Evolutionary conservation across 92 coral and sea anemone species (phyloP), one percentile per base, ranked within the genome.

Genomic region (Heliopora coerulea): DNA sequence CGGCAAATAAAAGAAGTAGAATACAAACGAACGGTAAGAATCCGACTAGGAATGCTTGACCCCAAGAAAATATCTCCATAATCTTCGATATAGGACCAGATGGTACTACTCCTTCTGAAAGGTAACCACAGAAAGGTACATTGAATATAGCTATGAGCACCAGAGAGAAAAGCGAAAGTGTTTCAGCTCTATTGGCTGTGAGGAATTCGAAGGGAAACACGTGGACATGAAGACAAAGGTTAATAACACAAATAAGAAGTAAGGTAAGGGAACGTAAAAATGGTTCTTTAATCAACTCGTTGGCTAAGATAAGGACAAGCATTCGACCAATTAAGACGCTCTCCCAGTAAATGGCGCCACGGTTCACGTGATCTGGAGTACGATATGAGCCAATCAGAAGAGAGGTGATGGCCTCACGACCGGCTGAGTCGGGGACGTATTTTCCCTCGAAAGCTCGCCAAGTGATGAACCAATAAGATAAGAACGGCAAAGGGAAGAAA

Each of bases 241-340:
- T 67, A 27, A 49, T 9, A 40, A 67, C 19, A 52, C 74, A 67
- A 11, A 46, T 2, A 19, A 67, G 33, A 42, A 67, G 39, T 20
- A 67, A 28, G 19, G 74, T 18, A 12, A 67, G 59, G 0, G 74
- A 46, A 7, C 52, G 52, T 3, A 67, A 50, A 40, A 67, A 49
- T 9, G 74, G 74, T 18, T 67, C 59, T 0, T 25, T 25, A n/a
- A 67, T 67, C 19, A 67, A 67, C 11, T 44, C 74, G 19, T 28
- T 19, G 19, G 74, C 74, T 11, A 67, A 52, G 26, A 67, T 67
- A 2, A 67, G 74, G 10, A 67, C 23, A 10, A 67, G 56, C 4
- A 67, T 67, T 67, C 74, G 74, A 46, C 58, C 74, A 46, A 67
- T 67, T 23, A 67, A 25, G 33, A 67, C 74, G 26, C 74, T 67